These are phyloP conservation scores for Mungos mungo DNA, from an alignment of 2,113 vertebrate genomes.

Conservation along the genomic window DNA sequence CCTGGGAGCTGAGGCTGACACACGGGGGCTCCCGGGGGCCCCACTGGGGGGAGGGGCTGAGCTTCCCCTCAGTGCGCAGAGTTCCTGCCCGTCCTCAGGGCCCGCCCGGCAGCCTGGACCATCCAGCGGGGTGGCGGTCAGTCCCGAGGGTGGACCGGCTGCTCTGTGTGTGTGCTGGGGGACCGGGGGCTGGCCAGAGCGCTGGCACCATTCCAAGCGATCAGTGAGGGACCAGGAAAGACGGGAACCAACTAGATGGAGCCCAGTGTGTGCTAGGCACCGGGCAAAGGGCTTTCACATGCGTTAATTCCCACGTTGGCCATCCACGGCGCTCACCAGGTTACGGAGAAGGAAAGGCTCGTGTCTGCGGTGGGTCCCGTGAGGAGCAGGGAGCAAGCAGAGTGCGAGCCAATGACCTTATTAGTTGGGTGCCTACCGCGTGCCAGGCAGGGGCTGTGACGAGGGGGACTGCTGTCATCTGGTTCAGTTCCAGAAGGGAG, in stretches of 20 bases:
- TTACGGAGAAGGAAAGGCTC: background rate
- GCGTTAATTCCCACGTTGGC: background rate
- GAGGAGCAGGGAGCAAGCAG: background rate
- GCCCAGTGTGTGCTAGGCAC: too few relatives aligned
- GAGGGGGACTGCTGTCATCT: background rate
- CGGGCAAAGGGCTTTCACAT: background rate
- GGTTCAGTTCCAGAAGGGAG: background rate
- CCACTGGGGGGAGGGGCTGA: background rate
- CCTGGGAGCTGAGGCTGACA: background rate
- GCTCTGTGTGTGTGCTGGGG: background rate
- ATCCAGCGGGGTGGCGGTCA: background rate
- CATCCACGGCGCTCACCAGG: rapidly evolving
- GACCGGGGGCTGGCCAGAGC: background rate
- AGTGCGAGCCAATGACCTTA: too few relatives aligned
- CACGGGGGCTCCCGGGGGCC: too few relatives aligned
- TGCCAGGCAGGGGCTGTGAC: background rate
- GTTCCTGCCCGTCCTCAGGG: background rate
- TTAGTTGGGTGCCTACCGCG: background rate
- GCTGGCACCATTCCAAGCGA: background rate
- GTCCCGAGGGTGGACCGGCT: too few relatives aligned
- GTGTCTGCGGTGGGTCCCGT: background rate
- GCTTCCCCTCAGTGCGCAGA: rapidly evolving
- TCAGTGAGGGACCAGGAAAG: background rate
- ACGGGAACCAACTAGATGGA: too few relatives aligned
- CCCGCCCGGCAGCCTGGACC: background rate